These are phyloP conservation scores for Actinia tenebrosa DNA, from an alignment of 64 coral and sea anemone species.

Conservation along the genomic window DNA sequence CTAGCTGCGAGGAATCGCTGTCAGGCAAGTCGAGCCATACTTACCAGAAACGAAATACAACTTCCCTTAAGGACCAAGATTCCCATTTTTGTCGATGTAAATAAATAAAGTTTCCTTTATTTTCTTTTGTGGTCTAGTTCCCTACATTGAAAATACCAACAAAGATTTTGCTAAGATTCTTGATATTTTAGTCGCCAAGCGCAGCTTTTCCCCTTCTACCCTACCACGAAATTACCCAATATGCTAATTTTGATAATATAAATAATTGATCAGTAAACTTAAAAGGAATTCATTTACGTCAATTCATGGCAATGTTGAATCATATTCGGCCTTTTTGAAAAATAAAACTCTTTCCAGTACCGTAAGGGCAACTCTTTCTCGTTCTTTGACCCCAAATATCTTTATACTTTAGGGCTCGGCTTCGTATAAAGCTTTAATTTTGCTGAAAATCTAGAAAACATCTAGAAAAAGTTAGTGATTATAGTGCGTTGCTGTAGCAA, in stretches of 20 bases:
- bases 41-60: neutral
- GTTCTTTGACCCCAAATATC: too few relatives aligned
- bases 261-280: slow-evolving; percentile 11
- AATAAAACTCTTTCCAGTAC: neutral
- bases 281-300: slow-evolving; percentile 13
- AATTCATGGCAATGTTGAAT: neutral
- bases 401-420: too few relatives aligned
- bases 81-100: neutral
- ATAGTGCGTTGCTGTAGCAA: too few relatives aligned
- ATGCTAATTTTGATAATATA: slow-evolving; percentile 7
- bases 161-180: neutral
- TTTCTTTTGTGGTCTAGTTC: neutral
- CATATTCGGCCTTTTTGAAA: neutral
- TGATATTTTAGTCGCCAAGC: neutral
- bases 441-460: too few relatives aligned
- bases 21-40: neutral
- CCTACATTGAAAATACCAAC: neutral
- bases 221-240: neutral
- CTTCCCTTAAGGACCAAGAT: neutral
- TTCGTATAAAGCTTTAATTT: too few relatives aligned
- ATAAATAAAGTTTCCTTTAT: neutral
- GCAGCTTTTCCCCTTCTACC: neutral
- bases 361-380: neutral
- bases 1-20: neutral
- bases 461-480: too few relatives aligned